These are phyloP conservation scores for Oxycera nigricornis DNA, from an alignment of 2,888 invertebrate species.

Conservation along the genomic window DNA sequence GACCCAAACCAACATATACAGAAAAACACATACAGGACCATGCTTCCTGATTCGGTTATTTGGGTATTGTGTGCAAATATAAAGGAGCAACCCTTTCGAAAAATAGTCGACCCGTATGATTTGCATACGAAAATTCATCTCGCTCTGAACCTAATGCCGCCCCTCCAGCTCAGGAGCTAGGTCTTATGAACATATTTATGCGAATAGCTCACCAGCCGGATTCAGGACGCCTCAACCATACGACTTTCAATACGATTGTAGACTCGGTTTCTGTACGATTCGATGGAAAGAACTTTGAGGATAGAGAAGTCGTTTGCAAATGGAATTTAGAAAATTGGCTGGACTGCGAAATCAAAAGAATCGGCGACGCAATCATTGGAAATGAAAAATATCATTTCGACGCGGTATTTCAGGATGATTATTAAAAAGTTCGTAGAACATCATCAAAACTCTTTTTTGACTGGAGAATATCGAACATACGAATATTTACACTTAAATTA, in stretches of 20 bases:
- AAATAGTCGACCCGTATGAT: slow-evolving; percentile 48
- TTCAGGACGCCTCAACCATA: too few species aligned
- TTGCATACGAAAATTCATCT: slow-evolving; percentile 47
- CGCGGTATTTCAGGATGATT: too few species aligned
- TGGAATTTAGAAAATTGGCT: slow-evolving; percentile 6
- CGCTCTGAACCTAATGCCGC: neutral
- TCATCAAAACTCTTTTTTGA: too few species aligned
- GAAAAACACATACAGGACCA: neutral
- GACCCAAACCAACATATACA: neutral
- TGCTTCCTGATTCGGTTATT: neutral
- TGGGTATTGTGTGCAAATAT: slow-evolving; percentile 19
- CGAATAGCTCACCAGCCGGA: neutral
- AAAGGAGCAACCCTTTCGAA: slow-evolving; percentile 47
- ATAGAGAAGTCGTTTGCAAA: neutral
- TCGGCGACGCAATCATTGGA: too few species aligned
- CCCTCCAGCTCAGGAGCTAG: neutral
- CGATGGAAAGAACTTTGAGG: too few species aligned
- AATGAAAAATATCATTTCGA: too few species aligned
- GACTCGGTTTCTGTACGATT: too few species aligned
- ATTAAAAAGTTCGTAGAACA: too few species aligned
- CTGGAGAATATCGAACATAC: too few species aligned
- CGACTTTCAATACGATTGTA: too few species aligned
- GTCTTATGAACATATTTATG: neutral
- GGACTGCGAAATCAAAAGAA: neutral
- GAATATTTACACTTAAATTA: too few species aligned